Evolutionary conservation across 2,888 invertebrate species (phyloP).

Genomic region (Ormyrus nitidulus): DNA sequence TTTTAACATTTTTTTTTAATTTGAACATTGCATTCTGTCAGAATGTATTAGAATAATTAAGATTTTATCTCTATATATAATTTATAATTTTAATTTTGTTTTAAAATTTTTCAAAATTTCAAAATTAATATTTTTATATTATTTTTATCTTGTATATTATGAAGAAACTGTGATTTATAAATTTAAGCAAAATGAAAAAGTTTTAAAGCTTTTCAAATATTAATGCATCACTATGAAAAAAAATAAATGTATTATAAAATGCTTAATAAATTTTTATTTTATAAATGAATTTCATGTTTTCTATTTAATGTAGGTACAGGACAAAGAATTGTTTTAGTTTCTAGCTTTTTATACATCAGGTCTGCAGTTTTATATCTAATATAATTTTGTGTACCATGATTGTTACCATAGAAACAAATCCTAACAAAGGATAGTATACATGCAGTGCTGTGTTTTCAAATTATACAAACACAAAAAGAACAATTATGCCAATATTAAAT

Average conservation of each 20-base stretch:
- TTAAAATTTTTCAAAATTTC: slow-evolving; percentile 14
- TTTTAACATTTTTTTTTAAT: slow-evolving; percentile 5
- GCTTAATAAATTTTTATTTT: background rate
- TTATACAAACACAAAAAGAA: background rate
- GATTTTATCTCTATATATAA: too few relatives aligned
- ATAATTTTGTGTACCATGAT: slow-evolving; percentile 3
- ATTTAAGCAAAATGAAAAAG: slow-evolving; percentile 30
- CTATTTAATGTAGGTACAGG: background rate
- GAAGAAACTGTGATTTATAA: slow-evolving; percentile 46
- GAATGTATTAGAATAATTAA: too few relatives aligned
- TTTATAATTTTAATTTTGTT: too few relatives aligned
- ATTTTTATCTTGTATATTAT: slow-evolving; percentile 31
- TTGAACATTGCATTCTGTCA: background rate
- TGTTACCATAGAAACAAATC: slow-evolving; percentile 50
- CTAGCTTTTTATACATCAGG: background rate
- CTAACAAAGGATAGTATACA: slow-evolving; percentile 17
- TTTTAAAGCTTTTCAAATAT: slow-evolving; percentile 34
- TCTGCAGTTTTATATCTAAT: slow-evolving; percentile 4
- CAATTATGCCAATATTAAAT: slow-evolving; percentile 54
- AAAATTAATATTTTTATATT: background rate
- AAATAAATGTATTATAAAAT: slow-evolving; percentile 6
- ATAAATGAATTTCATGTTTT: slow-evolving; percentile 16
- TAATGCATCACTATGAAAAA: slow-evolving; percentile 14
- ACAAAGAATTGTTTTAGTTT: background rate
- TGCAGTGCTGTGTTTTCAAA: slow-evolving; percentile 11